These are phyloP conservation scores for Cherax destructor DNA, from an alignment of 1,140 invertebrate genomes.

Conservation along the genomic window DNA sequence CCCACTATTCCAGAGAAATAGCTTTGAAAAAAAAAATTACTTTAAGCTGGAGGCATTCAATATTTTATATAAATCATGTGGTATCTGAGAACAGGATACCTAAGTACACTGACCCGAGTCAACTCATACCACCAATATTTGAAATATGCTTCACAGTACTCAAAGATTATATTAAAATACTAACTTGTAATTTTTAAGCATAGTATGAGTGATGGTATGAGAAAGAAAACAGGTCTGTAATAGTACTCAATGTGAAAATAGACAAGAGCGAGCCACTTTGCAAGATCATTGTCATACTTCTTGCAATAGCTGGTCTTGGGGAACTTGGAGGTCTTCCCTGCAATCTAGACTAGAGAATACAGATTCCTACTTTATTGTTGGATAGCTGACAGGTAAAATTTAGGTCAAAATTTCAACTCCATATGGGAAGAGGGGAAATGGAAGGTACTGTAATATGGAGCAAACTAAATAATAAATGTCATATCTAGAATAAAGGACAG, in stretches of 20 bases:
- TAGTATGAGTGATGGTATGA: conserved; percentile 15
- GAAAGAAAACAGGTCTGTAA: not conserved
- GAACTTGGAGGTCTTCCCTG: conserved; percentile 39
- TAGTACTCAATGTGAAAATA: conserved; percentile 16
- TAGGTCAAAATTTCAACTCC: conserved; percentile 22
- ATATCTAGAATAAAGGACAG: conserved; percentile 4
- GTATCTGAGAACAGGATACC: not conserved
- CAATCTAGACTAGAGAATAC: conserved; percentile 37
- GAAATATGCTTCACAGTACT: not conserved
- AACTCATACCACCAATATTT: not conserved
- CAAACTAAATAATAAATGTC: not conserved
- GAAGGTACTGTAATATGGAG: not conserved
- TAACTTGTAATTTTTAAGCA: not conserved
- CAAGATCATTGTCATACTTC: conserved; percentile 61
- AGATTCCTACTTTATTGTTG: conserved; percentile 1
- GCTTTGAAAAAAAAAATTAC: not conserved
- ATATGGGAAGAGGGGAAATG: not conserved
- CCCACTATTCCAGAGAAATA: not conserved
- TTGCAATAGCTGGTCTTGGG: conserved; percentile 57
- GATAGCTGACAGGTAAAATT: conserved; percentile 13
- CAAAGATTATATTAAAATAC: not conserved
- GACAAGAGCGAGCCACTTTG: conserved; percentile 52
- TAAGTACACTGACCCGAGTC: not conserved
- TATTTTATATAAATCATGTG: not conserved
- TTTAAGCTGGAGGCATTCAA: not conserved